phyloP scores from a whole-genome alignment of 2,797 vertebrate species.

The Tokudaia tokunoshimensis region DNA sequence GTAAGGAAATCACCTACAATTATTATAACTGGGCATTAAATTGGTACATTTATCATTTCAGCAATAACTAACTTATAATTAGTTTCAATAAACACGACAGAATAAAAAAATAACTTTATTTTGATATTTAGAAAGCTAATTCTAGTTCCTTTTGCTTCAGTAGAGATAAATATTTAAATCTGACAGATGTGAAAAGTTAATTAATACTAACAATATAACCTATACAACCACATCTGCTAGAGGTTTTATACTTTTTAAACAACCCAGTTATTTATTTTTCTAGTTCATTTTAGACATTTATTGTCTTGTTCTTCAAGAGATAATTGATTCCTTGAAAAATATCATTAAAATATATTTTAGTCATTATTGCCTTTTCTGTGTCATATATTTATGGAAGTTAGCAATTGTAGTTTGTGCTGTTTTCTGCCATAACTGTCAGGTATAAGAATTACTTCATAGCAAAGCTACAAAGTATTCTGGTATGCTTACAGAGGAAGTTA shows the following conservation, averaged over 20 bases:
- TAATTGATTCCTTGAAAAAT: conserved; percentile 6
- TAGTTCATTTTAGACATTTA: conserved; percentile 18
- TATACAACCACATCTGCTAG: not conserved
- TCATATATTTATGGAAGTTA: not conserved
- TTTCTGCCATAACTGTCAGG: conserved; percentile 77
- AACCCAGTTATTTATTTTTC: conserved; percentile 17
- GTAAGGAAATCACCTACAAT: not conserved
- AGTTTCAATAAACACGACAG: not conserved
- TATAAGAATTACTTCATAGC: conserved; percentile 69
- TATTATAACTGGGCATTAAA: conserved; percentile 35
- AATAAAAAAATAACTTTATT: conserved; percentile 50
- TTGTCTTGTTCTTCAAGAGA: conserved; percentile 17
- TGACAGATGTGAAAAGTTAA: not conserved
- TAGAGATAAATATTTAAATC: conserved; percentile 5
- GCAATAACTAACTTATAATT: conserved; percentile 39
- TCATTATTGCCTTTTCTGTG: conserved; percentile 24
- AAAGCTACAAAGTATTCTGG: conserved; percentile 73
- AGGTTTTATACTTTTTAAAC: not conserved
- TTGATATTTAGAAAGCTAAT: conserved; percentile 37
- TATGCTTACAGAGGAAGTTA: conserved; percentile 34
- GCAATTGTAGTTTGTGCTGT: conserved; percentile 61
- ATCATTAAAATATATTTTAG: conserved; percentile 18
- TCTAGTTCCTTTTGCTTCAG: not conserved
- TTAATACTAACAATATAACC: conserved; percentile 1
- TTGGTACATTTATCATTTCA: conserved; percentile 6